Evolutionary conservation across 1,140 invertebrate genomes (phyloP).

Genomic region (Musca domestica): DNA sequence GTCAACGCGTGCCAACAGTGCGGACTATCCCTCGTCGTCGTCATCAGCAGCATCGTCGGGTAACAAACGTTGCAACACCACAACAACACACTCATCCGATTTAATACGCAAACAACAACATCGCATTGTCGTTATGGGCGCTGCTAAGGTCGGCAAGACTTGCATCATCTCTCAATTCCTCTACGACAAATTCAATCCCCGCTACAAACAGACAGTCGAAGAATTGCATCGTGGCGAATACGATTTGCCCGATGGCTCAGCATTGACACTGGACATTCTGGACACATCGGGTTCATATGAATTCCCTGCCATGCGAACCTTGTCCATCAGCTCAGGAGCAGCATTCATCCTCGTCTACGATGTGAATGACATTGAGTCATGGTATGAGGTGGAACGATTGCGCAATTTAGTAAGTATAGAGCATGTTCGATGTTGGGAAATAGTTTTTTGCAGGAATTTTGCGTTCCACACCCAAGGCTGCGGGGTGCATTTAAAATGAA

Average conservation of each 20-base stretch:
- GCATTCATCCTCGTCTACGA: slow-evolving; percentile 62
- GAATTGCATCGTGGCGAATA: slow-evolving; percentile 61
- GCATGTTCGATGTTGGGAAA: too few relatives aligned
- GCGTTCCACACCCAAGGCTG: too few relatives aligned
- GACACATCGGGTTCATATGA: slow-evolving; percentile 60
- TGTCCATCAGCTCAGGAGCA: slow-evolving; percentile 60
- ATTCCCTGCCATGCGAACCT: slow-evolving; percentile 64
- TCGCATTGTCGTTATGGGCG: slow-evolving; percentile 55
- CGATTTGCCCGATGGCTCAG: slow-evolving; percentile 51
- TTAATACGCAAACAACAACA: slow-evolving; percentile 44
- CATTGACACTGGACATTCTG: slow-evolving; percentile 57
- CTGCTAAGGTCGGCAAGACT: slow-evolving; percentile 60
- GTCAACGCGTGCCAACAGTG: slow-evolving; percentile 20
- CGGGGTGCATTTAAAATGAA: too few relatives aligned
- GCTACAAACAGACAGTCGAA: slow-evolving; percentile 62
- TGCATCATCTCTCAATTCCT: slow-evolving; percentile 64
- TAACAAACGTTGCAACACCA: background rate
- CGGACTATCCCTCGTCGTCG: slow-evolving; percentile 11
- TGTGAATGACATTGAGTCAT: slow-evolving; percentile 56
- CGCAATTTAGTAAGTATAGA: slow-evolving; percentile 47
- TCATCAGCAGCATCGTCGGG: background rate
- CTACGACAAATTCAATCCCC: slow-evolving; percentile 57
- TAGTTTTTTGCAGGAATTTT: too few relatives aligned
- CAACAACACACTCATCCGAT: background rate
- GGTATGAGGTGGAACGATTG: slow-evolving; percentile 55